Conservation (phyloP, 2,113 vertebrate species). For the Oceanodroma tethys region DNA sequence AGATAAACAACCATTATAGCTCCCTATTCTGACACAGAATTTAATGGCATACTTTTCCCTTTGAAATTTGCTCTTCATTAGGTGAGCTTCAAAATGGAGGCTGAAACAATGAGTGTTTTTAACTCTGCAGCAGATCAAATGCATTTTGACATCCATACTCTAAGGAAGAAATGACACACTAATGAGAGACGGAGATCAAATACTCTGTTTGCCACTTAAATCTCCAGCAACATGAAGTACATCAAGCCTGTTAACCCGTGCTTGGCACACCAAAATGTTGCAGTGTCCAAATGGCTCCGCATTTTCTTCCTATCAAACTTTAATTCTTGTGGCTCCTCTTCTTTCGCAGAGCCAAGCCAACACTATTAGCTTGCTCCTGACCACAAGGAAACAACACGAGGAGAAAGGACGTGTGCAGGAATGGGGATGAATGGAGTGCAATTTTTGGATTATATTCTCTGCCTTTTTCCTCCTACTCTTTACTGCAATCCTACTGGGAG, state of each 20-base stretch:
- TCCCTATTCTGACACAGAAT: not conserved
- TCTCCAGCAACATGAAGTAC: not conserved
- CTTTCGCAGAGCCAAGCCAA: not conserved
- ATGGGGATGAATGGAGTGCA: not conserved
- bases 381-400: not conserved
- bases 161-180: not conserved
- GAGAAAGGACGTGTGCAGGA: not conserved
- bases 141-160: not conserved
- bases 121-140: constrained; percentile 14
- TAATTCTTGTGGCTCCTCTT: not conserved
- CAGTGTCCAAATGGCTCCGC: not conserved
- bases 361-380: not conserved
- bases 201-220: not conserved
- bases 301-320: not conserved
- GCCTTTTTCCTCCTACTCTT: not conserved
- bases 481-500: not conserved
- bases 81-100: not conserved
- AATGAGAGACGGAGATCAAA: constrained; percentile 7
- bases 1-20: not conserved
- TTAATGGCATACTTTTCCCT: not conserved
- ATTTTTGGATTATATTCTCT: not conserved
- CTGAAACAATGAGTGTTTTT: not conserved
- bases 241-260: not conserved
- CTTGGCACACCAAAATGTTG: not conserved
- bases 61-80: constrained; percentile 25